Percentiles rank a stretch among this genome's conserved stretches.
phyloP scores from a whole-genome alignment of 2,888 invertebrate genomes.

The Temnothorax rugatulus region DNA sequence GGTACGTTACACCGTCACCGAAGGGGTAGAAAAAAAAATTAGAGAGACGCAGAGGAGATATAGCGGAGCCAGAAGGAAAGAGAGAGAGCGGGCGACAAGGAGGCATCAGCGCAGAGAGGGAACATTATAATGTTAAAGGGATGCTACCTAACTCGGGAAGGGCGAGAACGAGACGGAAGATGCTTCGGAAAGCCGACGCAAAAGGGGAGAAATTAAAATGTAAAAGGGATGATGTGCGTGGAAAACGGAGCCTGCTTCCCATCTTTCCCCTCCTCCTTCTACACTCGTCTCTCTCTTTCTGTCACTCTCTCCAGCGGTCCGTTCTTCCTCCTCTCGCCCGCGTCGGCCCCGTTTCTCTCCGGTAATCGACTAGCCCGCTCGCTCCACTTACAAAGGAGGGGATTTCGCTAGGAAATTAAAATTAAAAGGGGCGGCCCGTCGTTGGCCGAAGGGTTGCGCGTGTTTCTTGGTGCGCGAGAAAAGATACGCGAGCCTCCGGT shows the following conservation, averaged over 20 bases:
- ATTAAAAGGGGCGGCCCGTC: conserved; percentile 79
- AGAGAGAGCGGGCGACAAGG: conserved; percentile 52
- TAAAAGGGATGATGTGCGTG: conserved; percentile 85
- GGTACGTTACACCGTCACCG: conserved; percentile 79
- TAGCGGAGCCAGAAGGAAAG: conserved; percentile 33
- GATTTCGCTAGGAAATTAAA: conserved; percentile 84
- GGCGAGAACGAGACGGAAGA: conserved; percentile 53
- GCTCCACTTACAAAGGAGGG: conserved; percentile 76
- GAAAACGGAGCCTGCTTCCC: conserved; percentile 79
- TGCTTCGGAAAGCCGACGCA: conserved; percentile 82
- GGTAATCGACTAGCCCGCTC: conserved; percentile 70
- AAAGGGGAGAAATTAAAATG: conserved; percentile 86
- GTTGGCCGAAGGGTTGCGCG: conserved; percentile 66
- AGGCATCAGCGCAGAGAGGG: conserved; percentile 67
- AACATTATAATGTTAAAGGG: conserved; percentile 85
- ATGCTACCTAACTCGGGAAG: conserved; percentile 80
- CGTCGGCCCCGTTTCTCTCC: conserved; percentile 45
- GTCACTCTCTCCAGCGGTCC: conserved; percentile 34
- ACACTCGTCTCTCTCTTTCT: conserved; percentile 57
- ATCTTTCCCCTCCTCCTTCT: conserved; percentile 52
- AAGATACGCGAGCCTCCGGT: conserved; percentile 56
- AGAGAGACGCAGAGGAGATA: conserved; percentile 54
- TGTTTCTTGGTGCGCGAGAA: conserved; percentile 69
- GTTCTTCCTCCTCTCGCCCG: conserved; percentile 9
- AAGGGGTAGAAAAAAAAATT: conserved; percentile 69